Evolutionary conservation across 2,888 invertebrate genomes (phyloP), one percentile per base, ranked within the genome.

Genomic region (Habroteleia sp.): DNA sequence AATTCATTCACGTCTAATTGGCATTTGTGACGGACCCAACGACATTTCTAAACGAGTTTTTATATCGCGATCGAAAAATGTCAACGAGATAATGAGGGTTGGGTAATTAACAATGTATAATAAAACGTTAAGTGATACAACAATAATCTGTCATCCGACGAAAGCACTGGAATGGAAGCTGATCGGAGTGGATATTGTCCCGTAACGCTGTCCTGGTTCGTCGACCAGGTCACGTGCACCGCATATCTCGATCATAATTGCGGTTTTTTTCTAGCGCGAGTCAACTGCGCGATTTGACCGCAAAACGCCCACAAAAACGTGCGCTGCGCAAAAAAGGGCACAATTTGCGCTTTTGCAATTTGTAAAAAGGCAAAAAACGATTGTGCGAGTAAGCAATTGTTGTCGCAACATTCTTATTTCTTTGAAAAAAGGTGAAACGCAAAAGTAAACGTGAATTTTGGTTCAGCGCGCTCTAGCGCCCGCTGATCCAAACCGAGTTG

Each of bases 161-260:
- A 39, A 42, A 48, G 14, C 52, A 62, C 7, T 62, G 42, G n/a
- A 33, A 27, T 37, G 35, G 44, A 33, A 48, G 8, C 7, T 72
- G 72, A 72, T 72, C 13, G 3, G 41, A 39, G 16, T 3, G 35
- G 62, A 63, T 62, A 56, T 52, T 10, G 62, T 54, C 13, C 17
- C 20, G 16, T 48, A 71, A 78, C 80, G 72, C 74, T 75, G 82
- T 84, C 83, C 85, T 82, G 85, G 84, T 86, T 86, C 84, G 81
- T 79, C 83, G 86, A 86, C 81, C 84, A 80, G 77, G 72, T 80
- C 80, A 79, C 75, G 73, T 76, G 77, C 79, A 69, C 75, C 5
- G 76, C 77, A 77, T 52, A 42, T 25, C 17, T 48, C 29, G 41
- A 20, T 31, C 27, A 39, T 35, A 60, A 31, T 33, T 42, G n/a